Percentiles rank a stretch among this genome's conserved stretches.
These are phyloP conservation scores for Hydrolagus affinis DNA, from an alignment of 2,113 vertebrate species.

Conservation along the genomic window DNA sequence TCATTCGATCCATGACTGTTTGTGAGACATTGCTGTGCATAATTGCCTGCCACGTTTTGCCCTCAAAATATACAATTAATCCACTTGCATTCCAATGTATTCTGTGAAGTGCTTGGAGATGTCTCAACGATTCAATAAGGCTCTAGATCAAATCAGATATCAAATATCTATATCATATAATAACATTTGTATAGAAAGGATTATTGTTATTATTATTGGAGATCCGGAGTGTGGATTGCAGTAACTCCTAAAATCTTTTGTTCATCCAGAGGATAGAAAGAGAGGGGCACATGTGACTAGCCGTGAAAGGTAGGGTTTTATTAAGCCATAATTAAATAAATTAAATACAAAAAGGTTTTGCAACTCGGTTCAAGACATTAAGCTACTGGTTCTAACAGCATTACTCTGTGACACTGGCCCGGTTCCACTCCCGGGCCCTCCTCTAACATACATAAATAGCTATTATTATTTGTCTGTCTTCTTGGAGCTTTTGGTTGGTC, in stretches of 20 bases:
- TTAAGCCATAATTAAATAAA: constrained; percentile 28
- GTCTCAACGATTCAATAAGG: no score
- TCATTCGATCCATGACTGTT: no score
- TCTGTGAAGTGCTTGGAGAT: no score
- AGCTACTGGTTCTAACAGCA: constrained; percentile 21
- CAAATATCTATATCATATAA: no score
- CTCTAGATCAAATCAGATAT: no score
- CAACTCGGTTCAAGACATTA: constrained; percentile 22
- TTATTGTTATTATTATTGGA: no score
- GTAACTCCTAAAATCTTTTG: neutral
- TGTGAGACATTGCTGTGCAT: no score
- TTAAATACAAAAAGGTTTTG: constrained; percentile 20
- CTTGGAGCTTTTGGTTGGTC: constrained; percentile 33
- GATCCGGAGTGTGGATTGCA: no score
- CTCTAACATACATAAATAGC: constrained; percentile 20
- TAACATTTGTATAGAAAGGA: no score
- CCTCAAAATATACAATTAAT: no score
- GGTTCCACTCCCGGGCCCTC: neutral
- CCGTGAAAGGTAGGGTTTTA: constrained; percentile 12
- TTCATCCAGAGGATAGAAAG: neutral
- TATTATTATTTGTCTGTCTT: constrained; percentile 32
- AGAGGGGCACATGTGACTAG: neutral
- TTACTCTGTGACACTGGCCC: constrained; percentile 9
- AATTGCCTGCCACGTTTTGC: no score
- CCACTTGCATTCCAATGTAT: no score